Percentiles rank a stretch among this genome's conserved stretches.
These are phyloP conservation scores for Hydrotaea diabolus DNA, from an alignment of 2,888 invertebrate species.

Conservation along the genomic window DNA sequence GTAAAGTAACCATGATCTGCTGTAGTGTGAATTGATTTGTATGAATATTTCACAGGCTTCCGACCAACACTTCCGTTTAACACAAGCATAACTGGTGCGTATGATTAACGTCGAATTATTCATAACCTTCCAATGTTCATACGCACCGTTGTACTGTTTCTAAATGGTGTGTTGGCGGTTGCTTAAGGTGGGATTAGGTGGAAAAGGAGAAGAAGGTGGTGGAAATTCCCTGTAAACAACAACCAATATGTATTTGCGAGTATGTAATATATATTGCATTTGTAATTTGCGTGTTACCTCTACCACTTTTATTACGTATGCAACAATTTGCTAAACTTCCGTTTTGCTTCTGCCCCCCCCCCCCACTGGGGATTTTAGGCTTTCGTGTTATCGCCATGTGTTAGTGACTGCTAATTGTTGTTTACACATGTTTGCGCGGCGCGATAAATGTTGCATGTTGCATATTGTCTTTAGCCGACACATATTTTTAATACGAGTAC, in stretches of 20 bases:
- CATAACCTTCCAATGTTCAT: background rate
- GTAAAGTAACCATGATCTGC: background rate
- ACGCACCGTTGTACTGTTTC: slow-evolving; percentile 19
- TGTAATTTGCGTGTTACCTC: background rate
- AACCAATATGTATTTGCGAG: no score
- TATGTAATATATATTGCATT: background rate
- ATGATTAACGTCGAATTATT: slow-evolving; percentile 25
- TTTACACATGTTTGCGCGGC: slow-evolving; percentile 34
- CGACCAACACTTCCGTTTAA: background rate
- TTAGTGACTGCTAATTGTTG: background rate
- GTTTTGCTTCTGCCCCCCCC: no score
- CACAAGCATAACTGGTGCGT: background rate
- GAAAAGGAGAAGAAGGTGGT: no score
- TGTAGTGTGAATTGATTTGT: background rate
- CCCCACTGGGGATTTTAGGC: no score
- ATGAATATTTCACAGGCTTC: background rate
- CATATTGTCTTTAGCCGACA: slow-evolving; percentile 14
- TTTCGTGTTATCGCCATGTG: no score
- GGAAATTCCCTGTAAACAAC: no score
- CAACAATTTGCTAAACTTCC: slow-evolving; percentile 25
- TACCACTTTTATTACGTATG: background rate
- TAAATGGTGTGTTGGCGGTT: background rate
- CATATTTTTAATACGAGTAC: background rate
- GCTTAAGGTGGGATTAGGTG: no score
- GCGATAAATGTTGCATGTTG: slow-evolving; percentile 34